These are phyloP conservation scores for Sebastes miniatus DNA, from an alignment of 2,797 vertebrate species.

Conservation along the genomic window DNA sequence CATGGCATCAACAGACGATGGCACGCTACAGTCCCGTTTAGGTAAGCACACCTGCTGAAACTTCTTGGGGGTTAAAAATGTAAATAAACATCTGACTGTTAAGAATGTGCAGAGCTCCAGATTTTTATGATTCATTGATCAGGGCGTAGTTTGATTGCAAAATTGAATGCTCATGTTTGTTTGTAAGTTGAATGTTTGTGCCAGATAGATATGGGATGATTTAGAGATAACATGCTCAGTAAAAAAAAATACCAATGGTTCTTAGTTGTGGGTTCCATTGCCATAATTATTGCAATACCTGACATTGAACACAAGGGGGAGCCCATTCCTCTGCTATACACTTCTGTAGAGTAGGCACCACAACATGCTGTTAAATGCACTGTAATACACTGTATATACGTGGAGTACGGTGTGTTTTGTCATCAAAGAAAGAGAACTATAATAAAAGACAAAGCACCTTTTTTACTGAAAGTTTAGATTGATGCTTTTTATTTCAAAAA, in stretches of 20 bases:
- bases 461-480: neutral
- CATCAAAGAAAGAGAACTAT: neutral
- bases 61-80: neutral
- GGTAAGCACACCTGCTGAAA: slow-evolving; percentile 75
- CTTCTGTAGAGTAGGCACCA: neutral
- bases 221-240: neutral
- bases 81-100: neutral
- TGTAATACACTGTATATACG: neutral
- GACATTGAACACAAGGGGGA: slow-evolving; percentile 50
- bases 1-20: slow-evolving; percentile 95
- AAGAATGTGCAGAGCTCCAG: neutral
- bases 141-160: neutral
- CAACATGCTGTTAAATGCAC: neutral
- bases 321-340: neutral
- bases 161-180: neutral
- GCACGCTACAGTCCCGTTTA: slow-evolving; percentile 93
- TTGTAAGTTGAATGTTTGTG: neutral
- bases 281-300: neutral
- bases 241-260: neutral
- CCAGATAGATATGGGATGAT: neutral
- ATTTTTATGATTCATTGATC: neutral
- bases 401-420: neutral
- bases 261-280: neutral
- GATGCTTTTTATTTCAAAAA: neutral
- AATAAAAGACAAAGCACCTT: neutral